A percentile compares a stretch with the other conserved stretches of the same genome.
phyloP scores from a whole-genome alignment of 2,797 vertebrate species.

The Melopsittacus undulatus region DNA sequence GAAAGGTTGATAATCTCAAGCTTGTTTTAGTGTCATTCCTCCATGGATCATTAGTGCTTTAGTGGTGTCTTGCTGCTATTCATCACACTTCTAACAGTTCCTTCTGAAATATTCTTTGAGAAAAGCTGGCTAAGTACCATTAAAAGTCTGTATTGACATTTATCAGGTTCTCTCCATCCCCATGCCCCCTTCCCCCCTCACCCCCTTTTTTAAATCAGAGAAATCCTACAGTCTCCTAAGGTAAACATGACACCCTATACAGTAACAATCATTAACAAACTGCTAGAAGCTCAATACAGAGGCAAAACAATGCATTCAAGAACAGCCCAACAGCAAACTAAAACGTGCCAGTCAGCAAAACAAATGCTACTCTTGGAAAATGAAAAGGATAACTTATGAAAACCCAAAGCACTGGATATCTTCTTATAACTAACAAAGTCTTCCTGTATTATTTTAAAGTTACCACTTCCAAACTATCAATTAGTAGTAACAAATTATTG shows the following conservation, averaged over 20 bases:
- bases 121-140: background rate
- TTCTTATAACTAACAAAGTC: background rate
- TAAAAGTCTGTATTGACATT: background rate
- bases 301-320: background rate
- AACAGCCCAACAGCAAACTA: background rate
- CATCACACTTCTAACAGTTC: conserved; percentile 4
- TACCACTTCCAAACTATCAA: background rate
- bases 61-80: background rate
- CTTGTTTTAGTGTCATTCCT: conserved; percentile 11
- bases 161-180: background rate
- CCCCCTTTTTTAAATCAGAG: background rate
- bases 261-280: background rate
- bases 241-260: background rate
- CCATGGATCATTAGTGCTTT: conserved; percentile 22
- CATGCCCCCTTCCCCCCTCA: background rate
- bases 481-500: background rate
- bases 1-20: background rate
- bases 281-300: background rate
- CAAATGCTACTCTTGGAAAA: background rate
- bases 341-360: background rate
- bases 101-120: background rate
- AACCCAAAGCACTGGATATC: background rate
- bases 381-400: background rate
- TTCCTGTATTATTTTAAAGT: background rate
- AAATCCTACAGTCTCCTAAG: background rate